Evolutionary conservation across 2,113 vertebrate genomes (phyloP).

Genomic region (human (Homo sapiens)): DNA sequence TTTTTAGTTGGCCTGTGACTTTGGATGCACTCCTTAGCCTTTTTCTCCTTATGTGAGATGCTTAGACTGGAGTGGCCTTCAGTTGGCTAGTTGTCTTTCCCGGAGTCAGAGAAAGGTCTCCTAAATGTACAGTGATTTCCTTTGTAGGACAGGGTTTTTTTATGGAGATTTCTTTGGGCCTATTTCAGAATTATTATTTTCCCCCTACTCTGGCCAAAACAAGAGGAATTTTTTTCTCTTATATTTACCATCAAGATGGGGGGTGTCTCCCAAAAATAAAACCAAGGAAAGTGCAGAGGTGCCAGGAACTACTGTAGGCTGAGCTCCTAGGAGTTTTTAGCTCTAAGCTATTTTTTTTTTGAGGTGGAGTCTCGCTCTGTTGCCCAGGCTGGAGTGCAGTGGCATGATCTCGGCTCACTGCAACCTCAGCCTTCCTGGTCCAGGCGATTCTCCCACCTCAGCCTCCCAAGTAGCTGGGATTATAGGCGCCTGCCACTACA

Average conservation of each 20-base stretch:
- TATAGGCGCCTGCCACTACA: too few species aligned
- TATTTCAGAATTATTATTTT: background rate
- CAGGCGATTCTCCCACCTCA: too few species aligned
- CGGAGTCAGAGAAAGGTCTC: background rate
- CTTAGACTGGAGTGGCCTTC: background rate
- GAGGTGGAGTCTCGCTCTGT: too few species aligned
- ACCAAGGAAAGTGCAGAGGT: background rate
- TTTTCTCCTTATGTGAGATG: background rate
- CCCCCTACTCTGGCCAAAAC: background rate
- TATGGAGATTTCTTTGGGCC: background rate
- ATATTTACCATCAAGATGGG: background rate
- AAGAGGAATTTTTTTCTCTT: background rate
- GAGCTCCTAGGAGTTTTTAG: background rate
- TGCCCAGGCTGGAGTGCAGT: too few species aligned
- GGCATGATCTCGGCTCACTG: too few species aligned
- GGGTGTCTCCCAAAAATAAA: background rate
- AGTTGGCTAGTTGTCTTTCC: background rate
- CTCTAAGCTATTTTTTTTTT: background rate
- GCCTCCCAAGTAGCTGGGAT: too few species aligned
- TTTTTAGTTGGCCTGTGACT: background rate
- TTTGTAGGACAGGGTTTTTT: background rate
- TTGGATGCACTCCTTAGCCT: background rate
- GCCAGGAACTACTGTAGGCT: background rate
- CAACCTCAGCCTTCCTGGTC: too few species aligned
- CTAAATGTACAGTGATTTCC: background rate